Evolutionary conservation across 2,797 vertebrate species (phyloP).

Genomic region (Galago senegalensis): DNA sequence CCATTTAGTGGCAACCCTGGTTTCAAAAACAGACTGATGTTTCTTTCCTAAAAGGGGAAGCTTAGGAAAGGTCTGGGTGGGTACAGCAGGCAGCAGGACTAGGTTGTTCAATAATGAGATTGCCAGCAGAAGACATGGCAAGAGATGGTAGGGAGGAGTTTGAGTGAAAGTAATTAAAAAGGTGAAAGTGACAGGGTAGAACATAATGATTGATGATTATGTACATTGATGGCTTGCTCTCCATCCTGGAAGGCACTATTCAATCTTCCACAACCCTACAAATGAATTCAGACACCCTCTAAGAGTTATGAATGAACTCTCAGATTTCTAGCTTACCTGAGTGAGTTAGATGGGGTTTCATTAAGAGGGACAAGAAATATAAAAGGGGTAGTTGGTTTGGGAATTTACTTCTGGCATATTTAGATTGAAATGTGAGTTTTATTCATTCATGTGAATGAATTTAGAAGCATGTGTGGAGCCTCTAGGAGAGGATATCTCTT

Average conservation of each 20-base stretch:
- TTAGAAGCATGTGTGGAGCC: not conserved
- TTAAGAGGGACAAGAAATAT: not conserved
- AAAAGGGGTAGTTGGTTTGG: not conserved
- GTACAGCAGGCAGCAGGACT: not conserved
- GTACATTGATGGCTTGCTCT: too few species aligned
- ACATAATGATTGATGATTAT: not conserved
- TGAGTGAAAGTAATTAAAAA: not conserved
- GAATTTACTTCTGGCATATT: not conserved
- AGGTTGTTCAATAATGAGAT: not conserved
- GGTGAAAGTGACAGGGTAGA: not conserved
- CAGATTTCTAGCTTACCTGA: slow-evolving; percentile 13
- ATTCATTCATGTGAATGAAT: too few species aligned
- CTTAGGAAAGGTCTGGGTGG: not conserved
- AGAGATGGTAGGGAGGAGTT: not conserved
- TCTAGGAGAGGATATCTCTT: slow-evolving; percentile 17
- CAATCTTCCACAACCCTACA: too few species aligned
- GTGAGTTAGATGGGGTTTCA: not conserved
- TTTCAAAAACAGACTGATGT: not conserved
- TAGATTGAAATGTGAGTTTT: not conserved
- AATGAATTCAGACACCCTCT: too few species aligned
- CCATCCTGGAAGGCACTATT: too few species aligned
- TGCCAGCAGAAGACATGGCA: not conserved
- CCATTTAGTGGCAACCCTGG: slow-evolving; percentile 10
- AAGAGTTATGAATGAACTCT: not conserved
- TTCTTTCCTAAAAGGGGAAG: slow-evolving; percentile 30